Evolutionary conservation across 2,888 invertebrate species (phyloP), one percentile per base, ranked within the genome.

Genomic region (Troglohyphantes excavatus): DNA sequence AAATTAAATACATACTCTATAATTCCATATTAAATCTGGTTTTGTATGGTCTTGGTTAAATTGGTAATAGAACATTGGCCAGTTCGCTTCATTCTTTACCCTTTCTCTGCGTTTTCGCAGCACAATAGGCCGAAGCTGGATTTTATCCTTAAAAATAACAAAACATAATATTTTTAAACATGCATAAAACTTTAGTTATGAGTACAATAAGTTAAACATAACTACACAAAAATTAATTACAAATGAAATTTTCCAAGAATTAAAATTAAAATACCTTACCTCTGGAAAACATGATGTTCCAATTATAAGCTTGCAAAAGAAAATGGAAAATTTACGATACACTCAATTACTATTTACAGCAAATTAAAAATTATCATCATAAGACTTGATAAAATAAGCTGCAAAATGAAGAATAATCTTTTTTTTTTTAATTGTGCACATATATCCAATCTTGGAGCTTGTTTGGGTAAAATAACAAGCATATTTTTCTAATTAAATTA

Each of bases 1-100:
- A 2, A 26, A 39, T 19, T 26, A 65, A 84, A 70, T 59, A 70
- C 61, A 93, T 92, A 97, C 97, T 94, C 98, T 98, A 93, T 98
- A 98, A 94, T 99, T 99, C 99, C 99, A 99, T 93, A 99, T 98
- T 61, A 99, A 95, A 94, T 99, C 98, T 0, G 99, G 98, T 93
- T 98, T 95, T 86, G 97, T 96, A 93, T 99, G 99, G 94, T 99
- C 98, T 93, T 96, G 96, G 93, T 96, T 96, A 94, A 99, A 99
- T 94, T 98, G 97, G 94, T 97, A 98, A 94, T 98, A 99, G 94
- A 99, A 99, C 92, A 98, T 95, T 76, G 96, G 95, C 97, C 98
- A 98, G 94, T 98, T 98, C 23, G 96, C 96, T 92, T 96, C 96
- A 76, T 96, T 96, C 94, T 97, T 97, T 90, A 98, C 95, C 91